Conservation (phyloP, 1,140 invertebrate genomes). For the Dermatophagoides farinae region DNA sequence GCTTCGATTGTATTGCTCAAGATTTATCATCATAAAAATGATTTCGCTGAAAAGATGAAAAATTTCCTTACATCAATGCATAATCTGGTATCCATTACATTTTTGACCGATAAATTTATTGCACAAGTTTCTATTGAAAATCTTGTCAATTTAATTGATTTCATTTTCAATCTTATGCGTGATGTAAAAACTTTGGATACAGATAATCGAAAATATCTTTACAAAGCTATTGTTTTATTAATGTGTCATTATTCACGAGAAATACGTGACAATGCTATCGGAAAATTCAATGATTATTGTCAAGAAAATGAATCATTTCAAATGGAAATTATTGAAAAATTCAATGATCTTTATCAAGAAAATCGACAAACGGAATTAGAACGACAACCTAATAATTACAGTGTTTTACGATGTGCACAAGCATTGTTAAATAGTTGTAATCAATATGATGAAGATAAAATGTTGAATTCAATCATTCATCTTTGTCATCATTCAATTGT, state of each 20-base stretch:
- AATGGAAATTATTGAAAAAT: too few relatives aligned
- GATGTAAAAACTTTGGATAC: slow-evolving; percentile 19
- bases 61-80: slow-evolving; percentile 27
- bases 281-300: not conserved
- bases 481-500: not conserved
- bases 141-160: slow-evolving; percentile 17
- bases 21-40: slow-evolving; percentile 32
- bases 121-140: slow-evolving; percentile 43
- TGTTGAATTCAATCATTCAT: not conserved
- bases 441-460: not conserved
- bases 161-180: not conserved
- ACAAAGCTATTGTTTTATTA: slow-evolving; percentile 39
- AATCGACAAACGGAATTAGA: too few relatives aligned
- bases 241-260: slow-evolving; percentile 35
- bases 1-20: slow-evolving; percentile 50
- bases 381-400: too few relatives aligned
- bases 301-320: not conserved
- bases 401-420: too few relatives aligned
- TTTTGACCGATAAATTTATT: slow-evolving; percentile 61
- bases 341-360: too few relatives aligned
- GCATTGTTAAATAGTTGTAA: too few relatives aligned
- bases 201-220: slow-evolving; percentile 33
- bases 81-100: slow-evolving; percentile 52
- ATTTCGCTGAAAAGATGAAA: slow-evolving; percentile 23
- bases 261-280: slow-evolving; percentile 21